Conservation (phyloP, 2,888 invertebrate species). For the Brenthis hecate region DNA sequence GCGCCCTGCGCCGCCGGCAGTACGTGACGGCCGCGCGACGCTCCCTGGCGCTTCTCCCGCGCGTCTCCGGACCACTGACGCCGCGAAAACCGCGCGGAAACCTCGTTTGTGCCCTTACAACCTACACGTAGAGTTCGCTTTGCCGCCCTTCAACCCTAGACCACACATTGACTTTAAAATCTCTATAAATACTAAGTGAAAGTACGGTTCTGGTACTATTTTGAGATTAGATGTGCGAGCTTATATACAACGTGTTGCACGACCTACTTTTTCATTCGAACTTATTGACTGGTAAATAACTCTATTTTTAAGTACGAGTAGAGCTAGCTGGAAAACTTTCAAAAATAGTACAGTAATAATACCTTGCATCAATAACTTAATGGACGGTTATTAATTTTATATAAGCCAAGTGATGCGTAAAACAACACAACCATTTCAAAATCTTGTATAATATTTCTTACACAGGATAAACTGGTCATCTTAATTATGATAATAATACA, state of each 20-base stretch:
- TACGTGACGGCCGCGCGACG: constrained; percentile 28
- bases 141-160: background rate
- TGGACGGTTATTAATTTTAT: too few relatives aligned
- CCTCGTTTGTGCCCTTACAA: background rate
- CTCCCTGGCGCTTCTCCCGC: background rate
- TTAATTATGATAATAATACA: too few relatives aligned
- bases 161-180: background rate
- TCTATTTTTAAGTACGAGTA: background rate
- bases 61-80: background rate
- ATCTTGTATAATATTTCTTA: too few relatives aligned
- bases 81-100: background rate
- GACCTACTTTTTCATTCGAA: constrained; percentile 33
- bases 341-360: too few relatives aligned
- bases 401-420: too few relatives aligned
- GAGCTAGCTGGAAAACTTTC: background rate
- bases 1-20: constrained; percentile 12
- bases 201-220: background rate
- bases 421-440: too few relatives aligned
- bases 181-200: background rate
- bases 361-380: too few relatives aligned
- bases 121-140: background rate
- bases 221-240: constrained; percentile 9
- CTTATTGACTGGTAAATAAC: constrained; percentile 26
- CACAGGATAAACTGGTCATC: too few relatives aligned
- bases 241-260: constrained; percentile 40